Evolutionary conservation across 2,113 vertebrate genomes (phyloP).

Genomic region (Climacteris rufus): DNA sequence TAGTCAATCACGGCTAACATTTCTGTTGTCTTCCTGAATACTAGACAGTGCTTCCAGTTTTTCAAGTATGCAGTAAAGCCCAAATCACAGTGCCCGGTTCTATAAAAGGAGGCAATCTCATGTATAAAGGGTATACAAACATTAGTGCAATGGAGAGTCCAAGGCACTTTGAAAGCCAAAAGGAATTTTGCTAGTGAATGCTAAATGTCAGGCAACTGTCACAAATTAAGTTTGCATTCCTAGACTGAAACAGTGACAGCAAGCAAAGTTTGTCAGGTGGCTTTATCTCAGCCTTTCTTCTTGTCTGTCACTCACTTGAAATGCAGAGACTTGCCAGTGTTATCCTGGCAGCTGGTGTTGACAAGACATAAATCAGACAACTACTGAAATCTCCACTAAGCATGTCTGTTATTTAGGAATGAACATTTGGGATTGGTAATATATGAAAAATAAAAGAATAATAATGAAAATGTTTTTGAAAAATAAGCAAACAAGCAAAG

Average conservation of each 20-base stretch:
- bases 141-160: not conserved
- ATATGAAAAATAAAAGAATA: not conserved
- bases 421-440: not conserved
- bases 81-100: not conserved
- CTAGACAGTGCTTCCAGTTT: not conserved
- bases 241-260: not conserved
- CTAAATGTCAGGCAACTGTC: not conserved
- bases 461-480: not conserved
- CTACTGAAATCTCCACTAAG: not conserved
- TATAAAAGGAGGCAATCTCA: not conserved
- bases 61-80: not conserved
- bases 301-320: not conserved
- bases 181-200: not conserved
- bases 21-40: not conserved
- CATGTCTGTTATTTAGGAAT: not conserved
- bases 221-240: not conserved
- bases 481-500: not conserved
- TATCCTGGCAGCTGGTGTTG: not conserved
- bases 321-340: not conserved
- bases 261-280: not conserved
- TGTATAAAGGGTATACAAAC: not conserved
- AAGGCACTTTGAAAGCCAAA: not conserved
- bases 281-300: not conserved
- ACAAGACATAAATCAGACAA: not conserved
- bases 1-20: not conserved